A percentile compares a stretch with the other conserved stretches of the same genome.
These are phyloP conservation scores for Meganola albula DNA, from an alignment of 2,888 invertebrate genomes.

Conservation along the genomic window DNA sequence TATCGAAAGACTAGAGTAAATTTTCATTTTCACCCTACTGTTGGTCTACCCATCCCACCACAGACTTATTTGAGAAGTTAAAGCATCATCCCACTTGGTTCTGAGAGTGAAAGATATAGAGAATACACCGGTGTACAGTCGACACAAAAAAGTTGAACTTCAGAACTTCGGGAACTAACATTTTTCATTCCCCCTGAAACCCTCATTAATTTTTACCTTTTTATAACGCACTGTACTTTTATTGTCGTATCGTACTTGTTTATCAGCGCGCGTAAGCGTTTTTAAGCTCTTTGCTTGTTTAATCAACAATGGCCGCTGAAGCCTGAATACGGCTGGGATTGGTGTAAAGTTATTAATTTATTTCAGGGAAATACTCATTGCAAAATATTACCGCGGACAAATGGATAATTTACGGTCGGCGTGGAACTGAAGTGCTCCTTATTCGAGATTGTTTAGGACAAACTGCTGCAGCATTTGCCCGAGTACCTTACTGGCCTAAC, in stretches of 20 bases:
- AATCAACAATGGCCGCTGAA: background rate
- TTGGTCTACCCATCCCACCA: too few relatives aligned
- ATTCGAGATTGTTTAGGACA: conserved; percentile 35
- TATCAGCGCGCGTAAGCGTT: background rate
- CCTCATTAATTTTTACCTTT: background rate
- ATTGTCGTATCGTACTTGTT: background rate
- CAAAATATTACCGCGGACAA: conserved; percentile 34
- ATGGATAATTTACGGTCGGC: conserved; percentile 35
- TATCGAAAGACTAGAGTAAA: too few relatives aligned
- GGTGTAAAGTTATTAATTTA: too few relatives aligned
- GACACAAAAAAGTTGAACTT: too few relatives aligned
- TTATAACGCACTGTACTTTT: background rate
- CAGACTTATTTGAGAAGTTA: too few relatives aligned
- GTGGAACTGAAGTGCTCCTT: conserved; percentile 35
- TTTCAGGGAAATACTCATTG: conserved; percentile 27
- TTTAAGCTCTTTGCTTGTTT: background rate
- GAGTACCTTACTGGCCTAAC: conserved; percentile 40
- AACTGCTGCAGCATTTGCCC: conserved; percentile 35
- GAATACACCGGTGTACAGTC: too few relatives aligned
- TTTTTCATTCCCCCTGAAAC: background rate
- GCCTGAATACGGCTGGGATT: background rate
- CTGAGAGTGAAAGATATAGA: too few relatives aligned
- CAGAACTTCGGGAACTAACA: background rate
- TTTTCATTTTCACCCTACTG: too few relatives aligned
- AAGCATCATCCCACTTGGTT: too few relatives aligned